phyloP scores from a whole-genome alignment of 2,113 vertebrate species.

The Benthochromis sp. region DNA sequence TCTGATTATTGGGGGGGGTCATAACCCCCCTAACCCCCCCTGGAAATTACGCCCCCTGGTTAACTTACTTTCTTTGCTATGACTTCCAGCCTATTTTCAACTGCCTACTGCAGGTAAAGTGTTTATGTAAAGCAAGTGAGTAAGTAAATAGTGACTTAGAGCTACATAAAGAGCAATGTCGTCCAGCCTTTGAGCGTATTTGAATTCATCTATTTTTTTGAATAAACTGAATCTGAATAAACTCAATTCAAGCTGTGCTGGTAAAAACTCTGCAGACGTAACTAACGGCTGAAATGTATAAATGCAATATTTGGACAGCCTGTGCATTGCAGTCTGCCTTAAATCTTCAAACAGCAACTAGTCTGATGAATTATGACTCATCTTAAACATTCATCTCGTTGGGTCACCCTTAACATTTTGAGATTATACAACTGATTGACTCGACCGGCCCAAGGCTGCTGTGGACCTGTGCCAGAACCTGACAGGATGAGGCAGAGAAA shows the following conservation, averaged over 20 bases:
- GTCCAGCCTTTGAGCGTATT: neutral
- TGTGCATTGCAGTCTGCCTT: neutral
- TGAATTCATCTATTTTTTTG: neutral
- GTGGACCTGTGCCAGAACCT: constrained; percentile 41
- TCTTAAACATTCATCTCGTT: constrained; percentile 9
- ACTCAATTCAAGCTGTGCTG: neutral
- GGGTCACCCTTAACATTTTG: constrained; percentile 32
- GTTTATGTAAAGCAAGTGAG: neutral
- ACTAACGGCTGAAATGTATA: neutral
- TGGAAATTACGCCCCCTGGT: neutral
- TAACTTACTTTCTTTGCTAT: neutral
- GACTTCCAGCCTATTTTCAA: neutral
- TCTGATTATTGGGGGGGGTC: neutral
- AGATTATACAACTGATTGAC: constrained; percentile 57
- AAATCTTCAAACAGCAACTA: neutral
- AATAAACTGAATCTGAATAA: neutral
- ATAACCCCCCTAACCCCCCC: neutral
- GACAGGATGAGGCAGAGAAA: constrained; percentile 1
- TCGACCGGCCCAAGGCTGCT: constrained; percentile 31
- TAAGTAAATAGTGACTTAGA: neutral
- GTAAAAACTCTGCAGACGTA: neutral
- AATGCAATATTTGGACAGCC: neutral
- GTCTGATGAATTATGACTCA: constrained; percentile 7
- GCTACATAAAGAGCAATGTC: neutral
- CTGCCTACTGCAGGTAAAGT: neutral